Evolutionary conservation across 2,113 vertebrate species (phyloP).

Genomic region (Haemorhous mexicanus): DNA sequence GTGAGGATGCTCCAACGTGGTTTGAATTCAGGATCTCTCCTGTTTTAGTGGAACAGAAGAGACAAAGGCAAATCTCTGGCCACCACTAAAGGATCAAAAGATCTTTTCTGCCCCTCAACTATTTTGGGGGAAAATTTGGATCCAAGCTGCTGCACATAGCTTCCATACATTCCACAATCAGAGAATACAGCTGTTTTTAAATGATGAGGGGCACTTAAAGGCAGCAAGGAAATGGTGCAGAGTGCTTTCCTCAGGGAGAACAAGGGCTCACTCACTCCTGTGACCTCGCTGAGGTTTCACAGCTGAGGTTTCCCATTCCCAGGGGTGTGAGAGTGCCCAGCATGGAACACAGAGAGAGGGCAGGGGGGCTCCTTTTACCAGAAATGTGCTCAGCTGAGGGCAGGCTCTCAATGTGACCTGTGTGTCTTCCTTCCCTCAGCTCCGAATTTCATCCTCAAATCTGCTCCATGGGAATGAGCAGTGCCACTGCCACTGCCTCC

Average conservation of each 20-base stretch:
- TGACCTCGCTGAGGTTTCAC: neutral
- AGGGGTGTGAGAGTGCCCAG: neutral
- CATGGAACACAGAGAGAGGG: neutral
- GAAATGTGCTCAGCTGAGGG: neutral
- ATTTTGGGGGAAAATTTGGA: neutral
- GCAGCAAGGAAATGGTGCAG: neutral
- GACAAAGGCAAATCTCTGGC: neutral
- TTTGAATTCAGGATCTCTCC: neutral
- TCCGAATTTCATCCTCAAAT: neutral
- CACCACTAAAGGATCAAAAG: neutral
- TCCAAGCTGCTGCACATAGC: too few relatives aligned
- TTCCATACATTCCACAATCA: neutral
- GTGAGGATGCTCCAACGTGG: neutral
- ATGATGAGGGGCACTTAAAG: neutral
- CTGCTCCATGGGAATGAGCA: neutral
- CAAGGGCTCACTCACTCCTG: neutral
- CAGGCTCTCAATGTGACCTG: neutral
- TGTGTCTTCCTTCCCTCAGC: neutral
- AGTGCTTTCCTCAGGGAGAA: neutral
- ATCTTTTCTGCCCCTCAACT: neutral
- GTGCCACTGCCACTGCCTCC: neutral
- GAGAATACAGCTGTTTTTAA: neutral
- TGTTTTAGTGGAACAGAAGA: neutral
- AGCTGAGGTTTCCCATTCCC: neutral
- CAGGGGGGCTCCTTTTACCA: neutral